Conservation (phyloP, 2,888 invertebrate genomes). For the Petrophora chlorosata region DNA sequence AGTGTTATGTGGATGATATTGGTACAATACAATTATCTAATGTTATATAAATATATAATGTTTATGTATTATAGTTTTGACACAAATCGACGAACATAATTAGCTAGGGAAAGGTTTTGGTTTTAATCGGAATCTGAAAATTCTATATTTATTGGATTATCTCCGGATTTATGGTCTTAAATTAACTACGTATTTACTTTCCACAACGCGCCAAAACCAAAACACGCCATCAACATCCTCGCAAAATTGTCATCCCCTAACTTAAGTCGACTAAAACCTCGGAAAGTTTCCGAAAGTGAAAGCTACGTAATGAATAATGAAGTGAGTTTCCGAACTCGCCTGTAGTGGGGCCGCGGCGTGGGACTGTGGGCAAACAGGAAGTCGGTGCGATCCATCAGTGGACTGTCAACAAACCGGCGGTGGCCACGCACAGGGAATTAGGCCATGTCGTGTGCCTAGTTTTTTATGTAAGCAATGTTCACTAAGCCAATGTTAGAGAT, state of each 20-base stretch:
- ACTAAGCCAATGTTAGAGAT: not conserved
- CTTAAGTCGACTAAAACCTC: constrained; percentile 24
- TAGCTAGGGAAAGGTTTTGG: no score
- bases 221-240: constrained; percentile 23
- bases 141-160: no score
- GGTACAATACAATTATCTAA: no score
- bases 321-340: constrained; percentile 56
- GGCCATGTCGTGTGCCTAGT: constrained; percentile 6
- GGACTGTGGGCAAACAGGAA: constrained; percentile 53
- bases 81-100: no score
- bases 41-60: no score
- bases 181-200: not conserved
- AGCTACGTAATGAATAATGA: constrained; percentile 66
- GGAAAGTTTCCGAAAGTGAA: constrained; percentile 47
- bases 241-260: constrained; percentile 22
- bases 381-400: constrained; percentile 44
- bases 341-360: constrained; percentile 33
- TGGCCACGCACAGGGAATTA: constrained; percentile 17
- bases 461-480: no score
- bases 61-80: no score
- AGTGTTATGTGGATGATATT: no score
- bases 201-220: constrained; percentile 18
- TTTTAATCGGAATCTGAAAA: no score
- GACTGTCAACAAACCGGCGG: constrained; percentile 43
- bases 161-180: no score